phyloP scores from a whole-genome alignment of 2,888 invertebrate genomes.

The Eubasilissa splendida region DNA sequence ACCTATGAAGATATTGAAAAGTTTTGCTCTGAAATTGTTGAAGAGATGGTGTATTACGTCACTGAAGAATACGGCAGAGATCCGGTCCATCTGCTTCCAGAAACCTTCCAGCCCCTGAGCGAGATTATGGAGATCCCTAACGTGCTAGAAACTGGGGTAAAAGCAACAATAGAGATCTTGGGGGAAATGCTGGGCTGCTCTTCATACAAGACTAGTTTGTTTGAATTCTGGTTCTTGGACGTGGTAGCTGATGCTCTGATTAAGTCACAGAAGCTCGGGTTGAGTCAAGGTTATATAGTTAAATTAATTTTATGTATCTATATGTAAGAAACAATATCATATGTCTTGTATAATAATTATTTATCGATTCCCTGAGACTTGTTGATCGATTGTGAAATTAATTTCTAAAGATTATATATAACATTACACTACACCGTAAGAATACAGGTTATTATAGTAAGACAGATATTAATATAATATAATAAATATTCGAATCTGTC shows the following conservation, averaged over 20 bases:
- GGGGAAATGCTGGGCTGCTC: constrained; percentile 31
- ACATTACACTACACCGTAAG: neutral
- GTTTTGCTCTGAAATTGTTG: constrained; percentile 6
- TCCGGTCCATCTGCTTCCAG: constrained; percentile 36
- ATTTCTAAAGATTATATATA: no score
- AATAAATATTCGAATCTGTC: no score
- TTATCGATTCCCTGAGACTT: no score
- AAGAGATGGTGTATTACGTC: constrained; percentile 3
- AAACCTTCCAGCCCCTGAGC: neutral
- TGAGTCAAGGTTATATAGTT: constrained; percentile 20
- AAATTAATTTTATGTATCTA: neutral
- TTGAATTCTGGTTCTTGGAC: constrained; percentile 46
- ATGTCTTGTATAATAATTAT: no score
- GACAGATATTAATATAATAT: no score
- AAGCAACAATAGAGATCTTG: constrained; percentile 23
- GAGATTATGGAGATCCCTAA: constrained; percentile 19
- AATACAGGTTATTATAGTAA: no score
- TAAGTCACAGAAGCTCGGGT: constrained; percentile 5
- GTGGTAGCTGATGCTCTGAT: constrained; percentile 13
- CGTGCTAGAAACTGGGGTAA: constrained; percentile 37
- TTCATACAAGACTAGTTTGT: neutral
- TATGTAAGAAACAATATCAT: neutral
- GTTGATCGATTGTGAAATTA: no score
- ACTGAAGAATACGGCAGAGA: constrained; percentile 34
- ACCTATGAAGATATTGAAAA: constrained; percentile 1